Evolutionary conservation across 2,113 vertebrate genomes (phyloP), one percentile per base, ranked within the genome.

Genomic region (Zosterops hypoxanthus): DNA sequence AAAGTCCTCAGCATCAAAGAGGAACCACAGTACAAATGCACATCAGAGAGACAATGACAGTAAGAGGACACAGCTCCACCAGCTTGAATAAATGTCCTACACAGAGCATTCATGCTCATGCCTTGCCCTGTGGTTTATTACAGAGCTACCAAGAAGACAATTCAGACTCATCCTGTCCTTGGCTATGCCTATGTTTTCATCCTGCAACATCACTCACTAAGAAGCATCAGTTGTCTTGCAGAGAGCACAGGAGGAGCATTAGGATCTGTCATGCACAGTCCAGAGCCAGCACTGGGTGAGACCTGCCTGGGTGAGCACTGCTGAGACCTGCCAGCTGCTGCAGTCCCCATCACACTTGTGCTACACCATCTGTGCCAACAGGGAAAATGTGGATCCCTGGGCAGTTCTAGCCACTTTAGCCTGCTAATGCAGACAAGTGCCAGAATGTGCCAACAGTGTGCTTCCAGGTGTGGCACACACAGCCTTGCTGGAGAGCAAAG

Each of bases 381-480:
- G 56, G 56, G 52, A 14, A 50, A n/a, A 55, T 2, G 11, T 36
- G 2, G 0, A 3, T 26, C 24, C 28, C 57, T 28, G 36, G 14
- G 33, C 29, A 34, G 21, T 14, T 61, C 34, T 6, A 29, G 39
- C 16, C 26, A 15, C 19, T 59, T 50, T 14, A 64, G 8, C 14
- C 31, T 55, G 33, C 15, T 68, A 9, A 18, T 0, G 0, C 44
- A 46, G 44, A 34, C 0, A 0, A 46, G 55, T 21, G n/a, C 36
- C 42, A 42, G 65, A 46, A 29, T 0, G 0, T 34, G 50, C 23
- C 52, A 64, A 6, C 29, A 12, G 8, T 1, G 50, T 3, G 4
- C 36, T 57, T 61, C 3, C 11, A 47, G 39, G 41, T 5, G 41
- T 23, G 53, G 13, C 25, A 25, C 47, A 41, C 6, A 1, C 12